Evolutionary conservation across 2,888 invertebrate genomes (phyloP).

Genomic region (Pocota personata): DNA sequence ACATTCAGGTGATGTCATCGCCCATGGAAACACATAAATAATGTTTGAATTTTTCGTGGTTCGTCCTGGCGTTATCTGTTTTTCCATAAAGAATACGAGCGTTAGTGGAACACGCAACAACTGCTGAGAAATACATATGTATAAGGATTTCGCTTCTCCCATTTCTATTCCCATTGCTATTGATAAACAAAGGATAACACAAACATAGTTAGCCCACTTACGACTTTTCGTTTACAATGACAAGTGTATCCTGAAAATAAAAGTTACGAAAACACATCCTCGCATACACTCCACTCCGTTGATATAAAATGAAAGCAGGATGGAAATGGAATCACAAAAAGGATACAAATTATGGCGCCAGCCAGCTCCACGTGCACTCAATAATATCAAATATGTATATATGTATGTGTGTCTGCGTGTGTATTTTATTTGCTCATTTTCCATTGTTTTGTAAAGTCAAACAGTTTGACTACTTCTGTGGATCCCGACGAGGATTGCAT

Average conservation of each 20-base stretch:
- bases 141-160: neutral
- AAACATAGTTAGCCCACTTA: constrained; percentile 52
- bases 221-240: constrained; percentile 26
- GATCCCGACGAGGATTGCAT: constrained; percentile 45
- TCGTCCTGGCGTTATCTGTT: neutral
- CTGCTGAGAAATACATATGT: neutral
- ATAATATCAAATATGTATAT: constrained; percentile 18
- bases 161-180: constrained; percentile 13
- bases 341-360: constrained; percentile 59
- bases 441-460: constrained; percentile 49
- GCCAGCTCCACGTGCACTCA: constrained; percentile 41
- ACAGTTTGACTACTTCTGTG: constrained; percentile 35
- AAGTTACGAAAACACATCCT: constrained; percentile 18
- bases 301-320: neutral
- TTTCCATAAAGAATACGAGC: neutral
- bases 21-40: neutral
- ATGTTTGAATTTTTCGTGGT: neutral
- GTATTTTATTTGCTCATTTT: constrained; percentile 52
- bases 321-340: constrained; percentile 8
- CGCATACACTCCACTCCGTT: neutral
- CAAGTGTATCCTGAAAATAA: constrained; percentile 30
- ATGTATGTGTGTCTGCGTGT: neutral
- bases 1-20: constrained; percentile 2
- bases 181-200: constrained; percentile 42
- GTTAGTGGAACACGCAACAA: constrained; percentile 3